Conservation (phyloP, 2,888 invertebrate genomes). For the Diarsia dahlii region DNA sequence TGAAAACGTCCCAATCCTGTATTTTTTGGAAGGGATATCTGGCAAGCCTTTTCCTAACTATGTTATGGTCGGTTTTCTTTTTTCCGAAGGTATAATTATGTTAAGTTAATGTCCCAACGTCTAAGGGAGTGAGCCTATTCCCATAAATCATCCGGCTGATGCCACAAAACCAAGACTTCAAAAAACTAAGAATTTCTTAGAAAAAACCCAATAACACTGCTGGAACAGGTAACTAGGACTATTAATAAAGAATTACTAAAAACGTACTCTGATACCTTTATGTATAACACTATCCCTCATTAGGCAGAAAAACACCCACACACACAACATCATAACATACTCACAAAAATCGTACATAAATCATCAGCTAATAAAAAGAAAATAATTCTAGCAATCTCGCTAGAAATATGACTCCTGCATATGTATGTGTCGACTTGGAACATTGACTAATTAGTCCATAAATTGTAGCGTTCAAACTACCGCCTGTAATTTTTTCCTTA, state of each 20-base stretch:
- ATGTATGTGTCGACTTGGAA: slow-evolving; percentile 47
- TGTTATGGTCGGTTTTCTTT: background rate
- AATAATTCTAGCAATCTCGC: slow-evolving; percentile 24
- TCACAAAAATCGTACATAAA: background rate
- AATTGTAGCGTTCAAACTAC: slow-evolving; percentile 59
- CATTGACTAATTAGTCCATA: slow-evolving; percentile 66
- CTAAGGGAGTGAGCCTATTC: background rate
- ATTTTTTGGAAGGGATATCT: background rate
- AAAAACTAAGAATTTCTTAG: background rate
- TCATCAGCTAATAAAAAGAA: slow-evolving; percentile 4
- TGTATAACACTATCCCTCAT: background rate
- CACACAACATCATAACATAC: background rate
- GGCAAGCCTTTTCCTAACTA: too few species aligned
- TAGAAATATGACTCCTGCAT: slow-evolving; percentile 47
- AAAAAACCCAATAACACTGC: background rate
- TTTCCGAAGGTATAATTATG: background rate
- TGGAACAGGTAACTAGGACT: background rate
- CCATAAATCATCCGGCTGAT: background rate
- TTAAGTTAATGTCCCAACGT: background rate
- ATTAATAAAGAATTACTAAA: background rate
- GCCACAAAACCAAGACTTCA: background rate
- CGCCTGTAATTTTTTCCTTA: slow-evolving; percentile 53
- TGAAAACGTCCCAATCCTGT: background rate
- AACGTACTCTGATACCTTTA: background rate
- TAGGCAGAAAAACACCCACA: background rate